phyloP scores from a whole-genome alignment of 2,888 invertebrate genomes.

The Cheilosia grossa region DNA sequence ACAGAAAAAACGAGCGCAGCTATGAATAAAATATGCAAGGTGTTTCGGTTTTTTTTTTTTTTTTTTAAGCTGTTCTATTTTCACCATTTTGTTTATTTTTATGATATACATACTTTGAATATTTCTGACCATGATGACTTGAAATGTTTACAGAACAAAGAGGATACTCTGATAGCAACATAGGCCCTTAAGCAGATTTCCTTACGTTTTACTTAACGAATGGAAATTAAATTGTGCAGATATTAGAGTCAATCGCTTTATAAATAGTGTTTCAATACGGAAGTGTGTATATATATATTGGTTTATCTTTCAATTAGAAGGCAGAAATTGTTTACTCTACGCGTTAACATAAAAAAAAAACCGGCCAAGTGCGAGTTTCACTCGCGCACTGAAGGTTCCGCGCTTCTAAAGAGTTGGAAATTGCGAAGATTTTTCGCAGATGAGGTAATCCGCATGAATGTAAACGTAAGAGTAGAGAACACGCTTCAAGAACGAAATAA shows the following conservation, averaged over 20 bases:
- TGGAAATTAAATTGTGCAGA: background rate
- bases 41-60: slow-evolving; percentile 39
- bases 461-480: no score
- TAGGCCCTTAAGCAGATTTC: background rate
- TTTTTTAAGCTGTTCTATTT: slow-evolving; percentile 20
- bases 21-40: slow-evolving; percentile 63
- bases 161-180: background rate
- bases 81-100: slow-evolving; percentile 27
- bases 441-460: no score
- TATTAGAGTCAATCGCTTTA: background rate
- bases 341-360: no score
- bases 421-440: no score
- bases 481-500: no score
- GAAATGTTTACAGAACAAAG: slow-evolving; percentile 8
- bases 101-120: slow-evolving; percentile 8
- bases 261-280: background rate
- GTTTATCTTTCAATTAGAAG: background rate
- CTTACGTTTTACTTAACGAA: background rate
- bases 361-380: no score
- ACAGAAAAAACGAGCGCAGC: slow-evolving; percentile 44
- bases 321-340: no score
- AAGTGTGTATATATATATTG: background rate
- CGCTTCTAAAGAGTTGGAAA: no score
- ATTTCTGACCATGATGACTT: slow-evolving; percentile 14
- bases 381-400: no score